These are phyloP conservation scores for Folsomia candida DNA, from an alignment of 2,888 invertebrate species.

Conservation along the genomic window DNA sequence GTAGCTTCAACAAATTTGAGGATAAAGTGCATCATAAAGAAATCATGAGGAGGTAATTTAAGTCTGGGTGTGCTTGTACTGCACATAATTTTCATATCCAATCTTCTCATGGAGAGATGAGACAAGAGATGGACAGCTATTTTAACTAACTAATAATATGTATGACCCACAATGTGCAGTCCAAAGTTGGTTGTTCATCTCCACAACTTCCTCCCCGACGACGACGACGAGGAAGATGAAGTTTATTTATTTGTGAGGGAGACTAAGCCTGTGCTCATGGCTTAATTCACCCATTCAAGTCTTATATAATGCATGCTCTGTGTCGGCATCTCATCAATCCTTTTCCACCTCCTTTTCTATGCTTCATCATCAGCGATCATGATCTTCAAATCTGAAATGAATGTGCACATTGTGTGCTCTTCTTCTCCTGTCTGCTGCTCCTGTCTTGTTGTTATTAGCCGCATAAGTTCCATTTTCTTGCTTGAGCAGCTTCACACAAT, in stretches of 20 bases:
- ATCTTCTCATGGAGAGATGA: neutral
- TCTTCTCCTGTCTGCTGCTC: neutral
- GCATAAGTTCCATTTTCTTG: neutral
- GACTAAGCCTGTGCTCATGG: slow-evolving; percentile 4
- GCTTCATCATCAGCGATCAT: neutral
- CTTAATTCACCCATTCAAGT: slow-evolving; percentile 8
- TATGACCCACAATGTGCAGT: neutral
- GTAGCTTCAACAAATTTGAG: neutral
- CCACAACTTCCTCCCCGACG: neutral
- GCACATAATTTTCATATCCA: neutral
- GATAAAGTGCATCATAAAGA: neutral
- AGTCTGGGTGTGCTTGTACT: neutral
- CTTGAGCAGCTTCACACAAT: neutral
- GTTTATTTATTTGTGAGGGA: neutral
- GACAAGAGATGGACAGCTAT: neutral
- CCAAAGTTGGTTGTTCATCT: neutral
- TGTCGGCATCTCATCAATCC: slow-evolving; percentile 17
- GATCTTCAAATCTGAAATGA: neutral
- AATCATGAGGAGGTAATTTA: neutral
- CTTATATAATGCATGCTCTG: neutral
- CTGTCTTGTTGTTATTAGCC: neutral
- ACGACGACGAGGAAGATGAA: neutral
- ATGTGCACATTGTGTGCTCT: neutral
- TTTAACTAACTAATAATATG: neutral
- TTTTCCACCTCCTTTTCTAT: slow-evolving; percentile 14